Base-by-base conservation (phyloP, 2,797 vertebrate species). In the Protosalanx chinensis region DNA sequence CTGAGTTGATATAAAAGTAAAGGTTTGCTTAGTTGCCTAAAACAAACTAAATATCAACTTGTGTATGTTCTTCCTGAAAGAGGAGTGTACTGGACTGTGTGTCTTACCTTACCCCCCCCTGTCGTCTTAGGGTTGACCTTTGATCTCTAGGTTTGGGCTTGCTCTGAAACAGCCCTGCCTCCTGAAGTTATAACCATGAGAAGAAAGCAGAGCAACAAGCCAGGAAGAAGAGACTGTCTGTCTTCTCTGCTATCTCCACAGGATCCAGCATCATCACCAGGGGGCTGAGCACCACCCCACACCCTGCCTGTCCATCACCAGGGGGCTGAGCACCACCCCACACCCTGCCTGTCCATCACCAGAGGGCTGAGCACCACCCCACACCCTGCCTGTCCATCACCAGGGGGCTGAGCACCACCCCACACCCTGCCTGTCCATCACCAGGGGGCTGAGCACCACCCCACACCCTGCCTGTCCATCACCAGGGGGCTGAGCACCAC, bases 121-220 rank as follows among this genome's bases (percentile, higher is more conserved):
- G 15, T 5, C 49, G 2, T 53, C 49, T 4, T 18, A 18, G 4
- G 16, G 15, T 18, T 53, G 49, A 15, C 49, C 49, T 53, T 53
- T 53, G 16, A 53, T 15, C 15, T 53, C 49, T 2, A 18, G 3
- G 18, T 53, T 15, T 53, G 49, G 13, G 15, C 16, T 53, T 49
- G 4, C 5, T 49, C 46, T 49, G 10, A 15, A 15, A 49, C 4
- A 7, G 46, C 3, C 33, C 33, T 46, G 41, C 10, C 12, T 46
- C 37, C 60, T 62, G 60, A 32, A 62, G 60, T 62, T 62, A 63
- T 33, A 33, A 18, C 33, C 10, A 63, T n/a, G 30, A 32, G 33
- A 63, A 8, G 1, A 63, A 29, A 63, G 12, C 15, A 32, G 7
- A 46, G 41, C 41, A 46, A 46, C 41, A 46, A 13, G 41, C 41